Conservation (phyloP, 2,113 vertebrate genomes). For the Oxygymnocypris stewartii region DNA sequence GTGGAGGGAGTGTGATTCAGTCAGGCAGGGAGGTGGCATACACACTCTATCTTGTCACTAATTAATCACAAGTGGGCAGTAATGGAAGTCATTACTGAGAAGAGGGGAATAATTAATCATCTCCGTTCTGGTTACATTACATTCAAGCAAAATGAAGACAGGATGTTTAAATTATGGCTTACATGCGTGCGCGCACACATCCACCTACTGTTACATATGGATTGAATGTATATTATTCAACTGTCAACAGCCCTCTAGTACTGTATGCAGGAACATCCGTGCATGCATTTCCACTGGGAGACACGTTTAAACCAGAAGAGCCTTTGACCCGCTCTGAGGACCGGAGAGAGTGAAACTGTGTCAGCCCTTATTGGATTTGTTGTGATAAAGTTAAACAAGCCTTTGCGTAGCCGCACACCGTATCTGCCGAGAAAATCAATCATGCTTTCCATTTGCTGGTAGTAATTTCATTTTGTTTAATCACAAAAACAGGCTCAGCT, state of each 20-base stretch:
- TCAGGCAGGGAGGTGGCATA: slow-evolving; percentile 62
- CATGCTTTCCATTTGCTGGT: slow-evolving; percentile 63
- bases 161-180: slow-evolving; percentile 34
- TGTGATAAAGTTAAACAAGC: slow-evolving; percentile 68
- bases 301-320: slow-evolving; percentile 47
- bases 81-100: slow-evolving; percentile 72
- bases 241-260: neutral
- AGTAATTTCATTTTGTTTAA: slow-evolving; percentile 72
- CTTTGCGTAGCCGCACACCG: slow-evolving; percentile 55
- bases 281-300: slow-evolving; percentile 22
- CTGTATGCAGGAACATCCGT: neutral
- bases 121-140: slow-evolving; percentile 41
- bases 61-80: slow-evolving; percentile 72
- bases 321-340: slow-evolving; percentile 55
- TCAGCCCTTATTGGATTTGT: slow-evolving; percentile 63
- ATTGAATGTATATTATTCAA: slow-evolving; percentile 16
- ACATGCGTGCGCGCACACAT: neutral
- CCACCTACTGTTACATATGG: neutral
- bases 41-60: slow-evolving; percentile 64
- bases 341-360: slow-evolving; percentile 57
- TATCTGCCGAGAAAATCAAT: slow-evolving; percentile 70
- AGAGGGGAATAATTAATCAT: slow-evolving; percentile 72
- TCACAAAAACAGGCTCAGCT: slow-evolving; percentile 65
- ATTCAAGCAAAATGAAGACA: slow-evolving; percentile 50
- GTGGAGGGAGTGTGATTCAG: slow-evolving; percentile 56